Base-by-base conservation (phyloP, 2,888 invertebrate genomes). In the Chymomyza fuscimana region DNA sequence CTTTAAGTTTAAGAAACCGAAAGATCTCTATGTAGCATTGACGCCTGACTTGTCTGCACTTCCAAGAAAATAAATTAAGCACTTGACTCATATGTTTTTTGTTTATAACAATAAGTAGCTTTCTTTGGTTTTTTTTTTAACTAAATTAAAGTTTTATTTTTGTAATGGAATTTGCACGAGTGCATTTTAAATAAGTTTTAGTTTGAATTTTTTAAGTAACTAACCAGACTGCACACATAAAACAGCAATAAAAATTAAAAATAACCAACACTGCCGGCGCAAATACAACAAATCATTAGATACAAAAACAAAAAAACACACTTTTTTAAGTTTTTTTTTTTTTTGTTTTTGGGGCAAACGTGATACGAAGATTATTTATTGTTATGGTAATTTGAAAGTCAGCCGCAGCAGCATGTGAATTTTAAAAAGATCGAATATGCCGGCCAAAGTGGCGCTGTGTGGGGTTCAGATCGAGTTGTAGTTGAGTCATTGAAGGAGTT, bases 261-360 rank as follows among this genome's bases (percentile, higher is more conserved):
- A 69, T 67, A 60, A 67, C 59, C 50, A 62, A 59, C 40, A 40
- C n/a, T 54, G n/a, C 32, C n/a, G 40, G 59, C 56, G 32, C 9
- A 32, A 32, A 32, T 32, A 32, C 32, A 51, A 73, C 67, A 65
- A 19, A 64, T 67, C 70, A 67, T 69, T 73, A 79, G 71, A 50
- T 25, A 65, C 54, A 65, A 32, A 65, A 62, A 19, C 12, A 50
- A 7, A 5, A 60, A 7, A 62, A 69, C 5, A 32, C 5, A 72
- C 56, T 70, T 74, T 67, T 59, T 61, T 25, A 10, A 9, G 25
- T 51, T 32, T 51, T 50, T 22, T 25, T 19, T 36, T 16, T 32
- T 36, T 29, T 22, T 65, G 72, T 82, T 82, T 81, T 79, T 70
- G 67, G 78, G 76, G 63, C 80, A 82, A 83, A 83, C 84, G 88